These are phyloP conservation scores for Acronicta leporina DNA, from an alignment of 2,888 invertebrate genomes.

Conservation along the genomic window DNA sequence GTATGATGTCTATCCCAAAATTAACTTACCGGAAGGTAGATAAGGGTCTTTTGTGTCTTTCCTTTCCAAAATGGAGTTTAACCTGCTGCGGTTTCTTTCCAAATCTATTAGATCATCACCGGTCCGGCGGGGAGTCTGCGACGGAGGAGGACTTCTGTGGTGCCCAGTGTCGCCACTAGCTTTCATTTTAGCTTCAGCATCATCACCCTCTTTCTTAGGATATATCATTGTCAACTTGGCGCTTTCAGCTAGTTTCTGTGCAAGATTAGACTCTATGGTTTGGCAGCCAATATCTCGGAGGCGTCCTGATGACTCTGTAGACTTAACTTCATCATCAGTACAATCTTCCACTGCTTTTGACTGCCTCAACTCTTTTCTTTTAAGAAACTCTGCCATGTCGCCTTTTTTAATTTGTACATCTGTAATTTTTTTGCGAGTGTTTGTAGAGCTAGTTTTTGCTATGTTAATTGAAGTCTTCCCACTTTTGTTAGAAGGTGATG, in stretches of 20 bases:
- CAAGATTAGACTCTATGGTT: constrained; percentile 78
- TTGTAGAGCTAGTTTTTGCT: constrained; percentile 74
- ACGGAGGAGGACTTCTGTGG: constrained; percentile 60
- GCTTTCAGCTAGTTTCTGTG: constrained; percentile 77
- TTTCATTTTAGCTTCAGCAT: constrained; percentile 76
- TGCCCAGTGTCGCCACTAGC: constrained; percentile 79
- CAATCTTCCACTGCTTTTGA: constrained; percentile 64
- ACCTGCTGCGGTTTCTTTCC: constrained; percentile 76
- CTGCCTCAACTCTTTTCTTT: constrained; percentile 78
- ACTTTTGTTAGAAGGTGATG: constrained; percentile 77
- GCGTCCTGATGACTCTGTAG: constrained; percentile 73
- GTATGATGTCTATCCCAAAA: too few relatives aligned
- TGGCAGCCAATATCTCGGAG: constrained; percentile 83
- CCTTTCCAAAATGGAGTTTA: constrained; percentile 81
- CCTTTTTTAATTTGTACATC: constrained; percentile 81
- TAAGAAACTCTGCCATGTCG: constrained; percentile 84
- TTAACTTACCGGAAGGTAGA: constrained; percentile 79
- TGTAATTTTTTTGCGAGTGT: constrained; percentile 70
- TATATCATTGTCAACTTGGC: constrained; percentile 84
- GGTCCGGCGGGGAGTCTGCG: constrained; percentile 63
- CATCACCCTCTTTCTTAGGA: constrained; percentile 76
- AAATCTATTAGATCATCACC: constrained; percentile 72
- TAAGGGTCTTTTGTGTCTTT: constrained; percentile 82
- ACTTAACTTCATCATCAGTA: constrained; percentile 70
- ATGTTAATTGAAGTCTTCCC: constrained; percentile 74